Percentiles rank a stretch among this genome's conserved stretches.
Evolutionary conservation across 2,888 invertebrate genomes (phyloP).

Genomic region (Spicauda simplicius): DNA sequence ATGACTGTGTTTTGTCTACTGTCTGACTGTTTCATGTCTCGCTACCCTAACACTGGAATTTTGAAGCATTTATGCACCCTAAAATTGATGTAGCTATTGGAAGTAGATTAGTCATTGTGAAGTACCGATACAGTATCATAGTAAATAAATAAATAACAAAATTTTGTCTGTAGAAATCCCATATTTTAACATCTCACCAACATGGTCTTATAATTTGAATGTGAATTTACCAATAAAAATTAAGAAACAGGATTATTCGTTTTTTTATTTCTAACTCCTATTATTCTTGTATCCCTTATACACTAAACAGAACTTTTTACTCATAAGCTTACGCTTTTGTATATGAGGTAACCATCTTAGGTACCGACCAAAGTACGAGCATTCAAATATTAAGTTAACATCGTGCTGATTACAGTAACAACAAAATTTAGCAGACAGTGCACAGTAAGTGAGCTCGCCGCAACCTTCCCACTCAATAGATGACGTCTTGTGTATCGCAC

Average conservation of each 20-base stretch:
- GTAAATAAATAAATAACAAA: constrained; percentile 65
- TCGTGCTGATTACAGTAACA: too few relatives aligned
- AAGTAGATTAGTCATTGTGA: constrained; percentile 78
- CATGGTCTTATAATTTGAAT: constrained; percentile 83
- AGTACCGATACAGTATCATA: constrained; percentile 82
- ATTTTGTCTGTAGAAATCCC: constrained; percentile 79
- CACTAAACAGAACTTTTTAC: neutral
- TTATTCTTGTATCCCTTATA: neutral
- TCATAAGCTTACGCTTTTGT: too few relatives aligned
- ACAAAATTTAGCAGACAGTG: too few relatives aligned
- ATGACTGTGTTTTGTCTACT: constrained; percentile 74
- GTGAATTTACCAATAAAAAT: constrained; percentile 84
- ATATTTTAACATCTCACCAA: constrained; percentile 78
- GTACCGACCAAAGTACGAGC: too few relatives aligned
- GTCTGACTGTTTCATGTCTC: constrained; percentile 68
- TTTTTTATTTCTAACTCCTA: constrained; percentile 44
- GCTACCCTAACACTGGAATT: constrained; percentile 66
- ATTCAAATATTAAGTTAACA: too few relatives aligned
- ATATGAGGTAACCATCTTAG: too few relatives aligned
- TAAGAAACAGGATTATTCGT: constrained; percentile 64
- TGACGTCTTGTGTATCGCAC: too few relatives aligned
- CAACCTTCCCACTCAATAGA: too few relatives aligned
- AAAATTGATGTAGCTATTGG: constrained; percentile 75
- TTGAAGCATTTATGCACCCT: constrained; percentile 82
- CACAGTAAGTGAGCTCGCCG: too few relatives aligned